Evolutionary conservation across 2,888 invertebrate genomes (phyloP).

Genomic region (Perdita meconis): DNA sequence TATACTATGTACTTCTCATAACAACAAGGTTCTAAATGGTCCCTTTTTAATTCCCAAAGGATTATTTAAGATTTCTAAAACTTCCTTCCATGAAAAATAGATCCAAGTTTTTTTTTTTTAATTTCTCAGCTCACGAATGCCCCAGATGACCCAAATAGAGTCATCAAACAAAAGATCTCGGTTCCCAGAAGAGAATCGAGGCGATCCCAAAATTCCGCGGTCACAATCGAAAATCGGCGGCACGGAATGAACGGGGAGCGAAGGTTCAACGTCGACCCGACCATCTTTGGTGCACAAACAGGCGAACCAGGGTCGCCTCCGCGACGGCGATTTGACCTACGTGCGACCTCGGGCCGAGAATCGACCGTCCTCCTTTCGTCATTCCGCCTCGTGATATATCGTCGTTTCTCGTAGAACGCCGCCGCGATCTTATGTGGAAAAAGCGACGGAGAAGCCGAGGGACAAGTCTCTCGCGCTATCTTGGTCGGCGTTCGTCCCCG

Average conservation of each 20-base stretch:
- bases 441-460: constrained; percentile 43
- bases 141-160: too few species aligned
- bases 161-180: too few species aligned
- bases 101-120: too few species aligned
- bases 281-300: constrained; percentile 65
- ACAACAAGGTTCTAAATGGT: too few species aligned
- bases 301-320: constrained; percentile 60
- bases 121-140: too few species aligned
- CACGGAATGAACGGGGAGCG: constrained; percentile 35
- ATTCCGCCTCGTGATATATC: constrained; percentile 65
- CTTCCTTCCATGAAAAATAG: too few species aligned
- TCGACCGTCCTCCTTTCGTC: constrained; percentile 76
- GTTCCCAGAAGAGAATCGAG: too few species aligned
- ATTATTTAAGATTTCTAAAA: too few species aligned
- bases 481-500: constrained; percentile 15
- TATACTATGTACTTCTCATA: too few species aligned
- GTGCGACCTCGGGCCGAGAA: constrained; percentile 70
- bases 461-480: constrained; percentile 45
- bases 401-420: constrained; percentile 61
- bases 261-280: constrained; percentile 47
- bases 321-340: constrained; percentile 72
- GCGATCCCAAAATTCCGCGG: background rate
- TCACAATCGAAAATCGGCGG: constrained; percentile 39
- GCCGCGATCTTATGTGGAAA: constrained; percentile 58
- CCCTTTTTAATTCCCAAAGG: too few species aligned